Percentiles rank a stretch among this genome's conserved stretches.
Conservation (phyloP, 2,888 invertebrate species). For the Netelia fuscicornis region DNA sequence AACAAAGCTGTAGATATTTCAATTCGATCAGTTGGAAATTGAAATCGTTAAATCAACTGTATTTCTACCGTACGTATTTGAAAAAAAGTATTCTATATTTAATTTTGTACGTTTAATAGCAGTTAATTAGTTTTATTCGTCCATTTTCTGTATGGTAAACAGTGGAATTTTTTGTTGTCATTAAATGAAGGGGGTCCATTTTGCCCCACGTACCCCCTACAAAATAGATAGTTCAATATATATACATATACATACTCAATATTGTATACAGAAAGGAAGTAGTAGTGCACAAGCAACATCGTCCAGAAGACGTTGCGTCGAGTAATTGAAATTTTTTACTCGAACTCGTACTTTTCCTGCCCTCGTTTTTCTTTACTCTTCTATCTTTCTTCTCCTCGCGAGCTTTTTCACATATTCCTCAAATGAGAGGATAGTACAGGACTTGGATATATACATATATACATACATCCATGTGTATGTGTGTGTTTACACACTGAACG, state of each 20-base stretch:
- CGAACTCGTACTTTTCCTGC: constrained; percentile 33
- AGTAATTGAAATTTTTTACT: constrained; percentile 68
- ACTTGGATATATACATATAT: not conserved
- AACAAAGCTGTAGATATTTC: too few relatives aligned
- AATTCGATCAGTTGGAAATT: too few relatives aligned
- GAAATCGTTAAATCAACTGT: too few relatives aligned
- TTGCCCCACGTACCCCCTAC: too few relatives aligned
- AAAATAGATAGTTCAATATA: too few relatives aligned
- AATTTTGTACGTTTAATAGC: too few relatives aligned
- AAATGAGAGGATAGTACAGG: constrained; percentile 38
- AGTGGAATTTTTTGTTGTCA: too few relatives aligned
- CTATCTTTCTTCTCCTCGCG: constrained; percentile 28
- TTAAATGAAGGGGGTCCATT: too few relatives aligned
- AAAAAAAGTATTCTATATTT: too few relatives aligned
- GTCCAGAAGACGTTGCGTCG: constrained; percentile 63
- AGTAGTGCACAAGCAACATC: constrained; percentile 48
- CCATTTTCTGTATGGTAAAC: too few relatives aligned
- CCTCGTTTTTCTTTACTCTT: constrained; percentile 34
- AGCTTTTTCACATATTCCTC: constrained; percentile 31
- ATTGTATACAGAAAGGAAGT: constrained; percentile 43
- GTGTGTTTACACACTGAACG: not conserved
- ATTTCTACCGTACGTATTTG: too few relatives aligned
- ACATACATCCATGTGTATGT: not conserved
- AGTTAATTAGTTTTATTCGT: too few relatives aligned
- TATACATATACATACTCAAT: not conserved